Percentiles rank a stretch among this genome's conserved stretches.
Evolutionary conservation across 2,888 invertebrate species (phyloP).

Genomic region (Opisthograptis luteolata): DNA sequence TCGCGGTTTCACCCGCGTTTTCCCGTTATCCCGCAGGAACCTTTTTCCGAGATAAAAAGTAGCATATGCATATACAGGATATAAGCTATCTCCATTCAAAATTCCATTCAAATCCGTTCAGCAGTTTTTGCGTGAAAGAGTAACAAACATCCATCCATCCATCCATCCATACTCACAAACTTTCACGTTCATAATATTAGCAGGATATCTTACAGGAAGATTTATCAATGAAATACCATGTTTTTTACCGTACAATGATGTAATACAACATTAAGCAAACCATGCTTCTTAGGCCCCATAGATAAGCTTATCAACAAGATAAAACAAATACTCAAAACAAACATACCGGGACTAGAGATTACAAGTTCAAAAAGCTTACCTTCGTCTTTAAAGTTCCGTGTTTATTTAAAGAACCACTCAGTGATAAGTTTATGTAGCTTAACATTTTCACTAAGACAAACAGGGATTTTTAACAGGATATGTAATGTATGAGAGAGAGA

Average conservation of each 20-base stretch:
- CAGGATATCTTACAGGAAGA: too few species aligned
- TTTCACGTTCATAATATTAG: too few species aligned
- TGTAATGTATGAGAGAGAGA: not conserved
- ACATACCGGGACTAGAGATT: constrained; percentile 14
- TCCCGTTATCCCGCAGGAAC: too few species aligned
- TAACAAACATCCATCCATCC: too few species aligned
- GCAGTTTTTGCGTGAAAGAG: too few species aligned
- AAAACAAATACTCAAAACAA: constrained; percentile 17
- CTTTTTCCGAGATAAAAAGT: too few species aligned
- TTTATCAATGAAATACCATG: not conserved
- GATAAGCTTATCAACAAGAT: constrained; percentile 21
- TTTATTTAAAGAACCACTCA: constrained; percentile 27
- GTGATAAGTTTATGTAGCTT: constrained; percentile 13
- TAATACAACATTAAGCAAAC: constrained; percentile 1
- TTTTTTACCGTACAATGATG: not conserved
- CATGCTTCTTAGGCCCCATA: not conserved
- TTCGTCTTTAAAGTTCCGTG: constrained; percentile 8
- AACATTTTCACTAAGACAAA: constrained; percentile 14
- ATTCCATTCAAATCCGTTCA: too few species aligned
- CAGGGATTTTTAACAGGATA: not conserved
- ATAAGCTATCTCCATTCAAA: too few species aligned
- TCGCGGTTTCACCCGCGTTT: too few species aligned
- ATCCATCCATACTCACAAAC: too few species aligned
- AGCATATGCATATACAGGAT: too few species aligned
- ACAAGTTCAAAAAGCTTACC: constrained; percentile 14